Conservation (phyloP, 1,140 invertebrate genomes). For the Ptiloglossa arizonensis region DNA sequence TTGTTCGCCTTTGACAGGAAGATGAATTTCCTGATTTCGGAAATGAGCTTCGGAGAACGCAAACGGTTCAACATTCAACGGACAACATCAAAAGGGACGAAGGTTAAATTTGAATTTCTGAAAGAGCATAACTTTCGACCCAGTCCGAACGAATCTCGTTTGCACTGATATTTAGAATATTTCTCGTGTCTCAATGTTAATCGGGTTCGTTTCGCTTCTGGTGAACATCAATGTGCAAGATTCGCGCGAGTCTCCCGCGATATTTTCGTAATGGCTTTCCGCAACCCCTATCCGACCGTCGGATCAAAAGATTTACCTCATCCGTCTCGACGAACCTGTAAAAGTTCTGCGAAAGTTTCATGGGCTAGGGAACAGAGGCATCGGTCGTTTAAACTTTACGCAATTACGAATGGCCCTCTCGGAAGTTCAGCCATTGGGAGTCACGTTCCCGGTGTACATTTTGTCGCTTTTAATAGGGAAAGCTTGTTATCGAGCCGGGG, state of each 20-base stretch:
- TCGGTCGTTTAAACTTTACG: constrained; percentile 24
- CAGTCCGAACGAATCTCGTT: background rate
- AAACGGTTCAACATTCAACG: background rate
- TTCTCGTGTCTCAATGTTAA: background rate
- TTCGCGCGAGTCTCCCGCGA: background rate
- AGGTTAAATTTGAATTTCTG: constrained; percentile 2
- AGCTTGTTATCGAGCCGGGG: constrained; percentile 10
- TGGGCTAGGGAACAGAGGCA: background rate
- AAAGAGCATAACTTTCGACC: background rate
- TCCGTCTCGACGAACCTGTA: background rate
- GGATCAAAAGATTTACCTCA: constrained; percentile 3
- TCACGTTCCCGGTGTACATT: background rate
- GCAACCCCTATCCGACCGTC: background rate
- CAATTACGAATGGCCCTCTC: constrained; percentile 9
- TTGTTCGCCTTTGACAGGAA: background rate
- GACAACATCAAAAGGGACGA: background rate
- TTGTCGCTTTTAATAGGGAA: constrained; percentile 14
- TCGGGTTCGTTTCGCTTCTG: background rate
- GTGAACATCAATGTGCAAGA: background rate
- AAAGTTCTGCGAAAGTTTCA: constrained; percentile 4
- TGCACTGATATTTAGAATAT: background rate
- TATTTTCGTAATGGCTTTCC: background rate
- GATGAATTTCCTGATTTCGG: background rate
- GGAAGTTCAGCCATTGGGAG: background rate
- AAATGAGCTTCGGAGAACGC: background rate